Percentiles rank a stretch among this genome's conserved stretches.
These are phyloP conservation scores for Anagrus nilaparvatae DNA, from an alignment of 1,140 invertebrate species.

Conservation along the genomic window DNA sequence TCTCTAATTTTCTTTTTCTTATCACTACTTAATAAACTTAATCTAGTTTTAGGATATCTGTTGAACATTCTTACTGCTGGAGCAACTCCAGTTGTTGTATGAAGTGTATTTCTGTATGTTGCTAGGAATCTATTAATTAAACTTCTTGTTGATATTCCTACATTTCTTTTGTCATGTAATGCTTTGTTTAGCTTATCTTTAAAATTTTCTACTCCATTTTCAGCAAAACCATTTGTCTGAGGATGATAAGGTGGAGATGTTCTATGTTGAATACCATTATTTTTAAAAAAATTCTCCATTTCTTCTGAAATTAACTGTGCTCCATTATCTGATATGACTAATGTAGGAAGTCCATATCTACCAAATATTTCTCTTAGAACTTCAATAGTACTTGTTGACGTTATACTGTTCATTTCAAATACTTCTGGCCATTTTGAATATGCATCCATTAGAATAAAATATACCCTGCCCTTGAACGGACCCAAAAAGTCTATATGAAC, in stretches of 20 bases:
- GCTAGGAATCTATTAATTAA: slow-evolving; percentile 18
- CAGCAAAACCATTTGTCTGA: slow-evolving; percentile 28
- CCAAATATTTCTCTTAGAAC: too few relatives aligned
- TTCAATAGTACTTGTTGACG: too few relatives aligned
- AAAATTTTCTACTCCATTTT: slow-evolving; percentile 27
- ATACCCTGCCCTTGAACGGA: slow-evolving; percentile 13
- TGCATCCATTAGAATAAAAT: slow-evolving; percentile 24
- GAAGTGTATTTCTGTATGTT: slow-evolving; percentile 17
- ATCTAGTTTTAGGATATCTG: slow-evolving; percentile 9
- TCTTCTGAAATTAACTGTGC: slow-evolving; percentile 19
- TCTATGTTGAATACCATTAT: slow-evolving; percentile 25
- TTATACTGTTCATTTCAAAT: too few relatives aligned
- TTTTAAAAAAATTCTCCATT: slow-evolving; percentile 20
- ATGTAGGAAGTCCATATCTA: too few relatives aligned
- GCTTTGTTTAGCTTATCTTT: slow-evolving; percentile 25
- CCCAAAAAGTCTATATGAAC: slow-evolving; percentile 11
- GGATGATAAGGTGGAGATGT: slow-evolving; percentile 28
- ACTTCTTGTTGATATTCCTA: slow-evolving; percentile 1
- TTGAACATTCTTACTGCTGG: slow-evolving; percentile 13
- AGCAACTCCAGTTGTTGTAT: slow-evolving; percentile 17
- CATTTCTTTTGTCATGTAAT: neutral
- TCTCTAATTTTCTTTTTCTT: too few relatives aligned
- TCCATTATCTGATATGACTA: slow-evolving; percentile 23
- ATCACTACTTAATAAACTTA: slow-evolving; percentile 6
- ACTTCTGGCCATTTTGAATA: slow-evolving; percentile 24